Evolutionary conservation across 2,888 invertebrate genomes (phyloP).

Genomic region (Alloplasta piceator): DNA sequence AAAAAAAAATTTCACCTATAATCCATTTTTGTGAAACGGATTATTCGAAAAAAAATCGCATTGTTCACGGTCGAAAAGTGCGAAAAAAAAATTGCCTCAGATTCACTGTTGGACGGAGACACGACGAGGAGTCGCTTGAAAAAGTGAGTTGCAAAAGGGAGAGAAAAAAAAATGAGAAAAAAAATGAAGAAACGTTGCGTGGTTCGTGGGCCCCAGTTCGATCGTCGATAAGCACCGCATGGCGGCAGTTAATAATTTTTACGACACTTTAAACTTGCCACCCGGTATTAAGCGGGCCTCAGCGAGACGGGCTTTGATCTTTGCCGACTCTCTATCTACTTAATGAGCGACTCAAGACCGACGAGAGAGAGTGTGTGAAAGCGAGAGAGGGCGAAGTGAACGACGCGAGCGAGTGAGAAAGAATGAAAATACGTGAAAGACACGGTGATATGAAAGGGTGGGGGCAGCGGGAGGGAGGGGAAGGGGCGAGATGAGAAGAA

Average conservation of each 20-base stretch:
- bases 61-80: slow-evolving; percentile 30
- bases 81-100: slow-evolving; percentile 28
- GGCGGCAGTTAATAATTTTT: slow-evolving; percentile 80
- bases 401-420: slow-evolving; percentile 44
- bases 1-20: not conserved
- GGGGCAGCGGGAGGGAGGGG: slow-evolving; percentile 48
- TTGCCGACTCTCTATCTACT: slow-evolving; percentile 79
- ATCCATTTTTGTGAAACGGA: slow-evolving; percentile 25
- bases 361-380: slow-evolving; percentile 7
- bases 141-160: slow-evolving; percentile 20
- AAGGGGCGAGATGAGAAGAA: slow-evolving; percentile 46
- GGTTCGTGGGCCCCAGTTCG: slow-evolving; percentile 62
- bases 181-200: slow-evolving; percentile 26
- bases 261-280: slow-evolving; percentile 81
- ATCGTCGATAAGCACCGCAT: slow-evolving; percentile 78
- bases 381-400: slow-evolving; percentile 40
- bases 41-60: not conserved
- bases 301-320: slow-evolving; percentile 80
- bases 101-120: not conserved
- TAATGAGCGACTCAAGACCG: slow-evolving; percentile 73
- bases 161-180: slow-evolving; percentile 6
- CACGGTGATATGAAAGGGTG: slow-evolving; percentile 4
- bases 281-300: slow-evolving; percentile 81
- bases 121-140: not conserved
- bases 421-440: slow-evolving; percentile 52